Evolutionary conservation across 2,888 invertebrate species (phyloP), one percentile per base, ranked within the genome.

Genomic region (Baronia brevicornis): DNA sequence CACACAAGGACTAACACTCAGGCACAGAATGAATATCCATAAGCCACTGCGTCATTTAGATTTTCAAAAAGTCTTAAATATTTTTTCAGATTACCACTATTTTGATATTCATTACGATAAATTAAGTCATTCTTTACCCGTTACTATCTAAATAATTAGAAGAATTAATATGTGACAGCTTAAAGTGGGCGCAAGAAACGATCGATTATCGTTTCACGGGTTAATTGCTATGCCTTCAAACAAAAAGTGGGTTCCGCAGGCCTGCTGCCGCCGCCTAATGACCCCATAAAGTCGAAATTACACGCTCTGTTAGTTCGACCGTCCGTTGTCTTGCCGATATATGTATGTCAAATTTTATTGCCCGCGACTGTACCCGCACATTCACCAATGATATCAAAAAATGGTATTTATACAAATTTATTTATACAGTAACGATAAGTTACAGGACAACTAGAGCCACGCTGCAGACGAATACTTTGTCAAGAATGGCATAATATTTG

Each of bases 121-220:
- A n/a, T n/a, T n/a, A n/a, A n/a, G n/a, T n/a, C n/a, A n/a, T n/a
- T n/a, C n/a, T n/a, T n/a, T n/a, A n/a, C n/a, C n/a, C n/a, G n/a
- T n/a, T n/a, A n/a, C n/a, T n/a, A n/a, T n/a, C n/a, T n/a, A n/a
- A n/a, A 22, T 6, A 24, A 14, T 14, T 18, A 29, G 27, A 30
- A 27, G 26, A 56, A 54, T 45, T 37, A 49, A 52, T 44, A 44
- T 44, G 46, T 40, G 52, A 52, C 50, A 47, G 46, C 38, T 36
- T 44, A 46, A 57, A 55, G 50, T 52, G 60, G 63, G 56, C 61
- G 54, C 57, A 67, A 69, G 67, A 58, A 56, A 52, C 56, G 49
- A 71, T 67, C 77, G 75, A 78, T 78, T 78, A 78, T 70, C 71
- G 60, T 62, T 70, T 68, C 74, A 65, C 64, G 62, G 60, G 62